Evolutionary conservation across 2,888 invertebrate species (phyloP).

Genomic region (Altica lythri): DNA sequence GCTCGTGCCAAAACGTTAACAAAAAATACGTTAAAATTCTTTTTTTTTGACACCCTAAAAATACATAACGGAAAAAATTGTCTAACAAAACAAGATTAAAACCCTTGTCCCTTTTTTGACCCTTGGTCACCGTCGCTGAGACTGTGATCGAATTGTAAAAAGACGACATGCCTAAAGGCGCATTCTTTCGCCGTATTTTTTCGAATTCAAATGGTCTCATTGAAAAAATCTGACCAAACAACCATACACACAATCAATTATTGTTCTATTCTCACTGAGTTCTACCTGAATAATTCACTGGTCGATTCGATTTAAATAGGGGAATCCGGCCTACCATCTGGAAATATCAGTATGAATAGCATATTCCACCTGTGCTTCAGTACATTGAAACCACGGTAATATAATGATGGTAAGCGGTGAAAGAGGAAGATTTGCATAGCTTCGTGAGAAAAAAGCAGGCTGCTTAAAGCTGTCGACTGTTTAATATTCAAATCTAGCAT

Average conservation of each 20-base stretch:
- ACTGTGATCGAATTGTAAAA: slow-evolving; percentile 32
- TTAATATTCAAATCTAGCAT: slow-evolving; percentile 41
- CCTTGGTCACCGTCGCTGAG: slow-evolving; percentile 42
- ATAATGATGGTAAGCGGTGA: slow-evolving; percentile 32
- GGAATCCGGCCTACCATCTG: slow-evolving; percentile 33
- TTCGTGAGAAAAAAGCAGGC: slow-evolving; percentile 52
- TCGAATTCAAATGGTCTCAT: slow-evolving; percentile 40
- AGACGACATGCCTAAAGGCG: slow-evolving; percentile 27
- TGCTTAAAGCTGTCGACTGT: slow-evolving; percentile 44
- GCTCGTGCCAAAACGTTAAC: slow-evolving; percentile 40
- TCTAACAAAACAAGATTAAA: slow-evolving; percentile 37
- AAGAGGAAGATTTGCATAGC: slow-evolving; percentile 47
- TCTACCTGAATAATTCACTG: slow-evolving; percentile 26
- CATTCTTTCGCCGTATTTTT: slow-evolving; percentile 38
- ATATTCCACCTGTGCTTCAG: slow-evolving; percentile 8
- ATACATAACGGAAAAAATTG: slow-evolving; percentile 45
- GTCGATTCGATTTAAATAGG: slow-evolving; percentile 35
- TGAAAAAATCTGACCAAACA: slow-evolving; percentile 42
- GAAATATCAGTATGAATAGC: slow-evolving; percentile 20
- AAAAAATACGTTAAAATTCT: slow-evolving; percentile 47
- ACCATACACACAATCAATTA: slow-evolving; percentile 22
- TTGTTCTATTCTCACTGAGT: slow-evolving; percentile 23
- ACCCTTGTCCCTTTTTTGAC: slow-evolving; percentile 43
- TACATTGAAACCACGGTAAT: slow-evolving; percentile 23
- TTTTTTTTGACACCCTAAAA: slow-evolving; percentile 33